phyloP scores from a whole-genome alignment of 1,140 invertebrate genomes.

The Metaphire vulgaris region DNA sequence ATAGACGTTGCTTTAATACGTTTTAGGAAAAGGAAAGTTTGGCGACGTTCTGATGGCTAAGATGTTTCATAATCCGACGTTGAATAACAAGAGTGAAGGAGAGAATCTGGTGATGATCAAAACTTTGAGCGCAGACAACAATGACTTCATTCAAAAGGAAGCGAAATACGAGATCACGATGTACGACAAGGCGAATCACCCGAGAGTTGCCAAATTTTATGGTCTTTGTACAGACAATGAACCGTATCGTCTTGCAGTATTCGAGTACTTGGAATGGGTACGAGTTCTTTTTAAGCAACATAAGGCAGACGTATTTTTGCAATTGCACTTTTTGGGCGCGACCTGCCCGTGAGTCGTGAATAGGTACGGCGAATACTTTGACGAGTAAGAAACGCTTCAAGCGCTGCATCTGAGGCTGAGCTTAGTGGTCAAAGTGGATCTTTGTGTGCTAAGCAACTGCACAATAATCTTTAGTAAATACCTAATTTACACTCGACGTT shows the following conservation, averaged over 20 bases:
- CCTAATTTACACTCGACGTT: no score
- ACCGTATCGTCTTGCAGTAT: constrained; percentile 77
- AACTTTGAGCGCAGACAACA: constrained; percentile 65
- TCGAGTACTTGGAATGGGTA: constrained; percentile 88
- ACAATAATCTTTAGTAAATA: no score
- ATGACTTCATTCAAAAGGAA: constrained; percentile 69
- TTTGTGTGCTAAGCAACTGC: no score
- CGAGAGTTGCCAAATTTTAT: constrained; percentile 68
- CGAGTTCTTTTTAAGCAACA: no score
- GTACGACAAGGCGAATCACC: constrained; percentile 71
- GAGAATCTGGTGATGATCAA: constrained; percentile 65
- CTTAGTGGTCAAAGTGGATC: no score
- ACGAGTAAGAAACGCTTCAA: no score
- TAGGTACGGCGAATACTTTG: no score
- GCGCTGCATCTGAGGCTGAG: no score
- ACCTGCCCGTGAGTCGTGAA: no score
- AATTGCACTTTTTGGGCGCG: no score
- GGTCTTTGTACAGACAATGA: constrained; percentile 75
- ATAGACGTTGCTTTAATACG: no score
- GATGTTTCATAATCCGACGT: constrained; percentile 39
- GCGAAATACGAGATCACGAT: constrained; percentile 70
- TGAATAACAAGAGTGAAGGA: constrained; percentile 36
- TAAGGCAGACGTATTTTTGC: no score
- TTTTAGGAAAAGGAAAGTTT: constrained; percentile 79
- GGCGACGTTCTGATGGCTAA: constrained; percentile 77